phyloP scores from a whole-genome alignment of 2,113 vertebrate species.

The Heterotilapia buettikoferi region DNA sequence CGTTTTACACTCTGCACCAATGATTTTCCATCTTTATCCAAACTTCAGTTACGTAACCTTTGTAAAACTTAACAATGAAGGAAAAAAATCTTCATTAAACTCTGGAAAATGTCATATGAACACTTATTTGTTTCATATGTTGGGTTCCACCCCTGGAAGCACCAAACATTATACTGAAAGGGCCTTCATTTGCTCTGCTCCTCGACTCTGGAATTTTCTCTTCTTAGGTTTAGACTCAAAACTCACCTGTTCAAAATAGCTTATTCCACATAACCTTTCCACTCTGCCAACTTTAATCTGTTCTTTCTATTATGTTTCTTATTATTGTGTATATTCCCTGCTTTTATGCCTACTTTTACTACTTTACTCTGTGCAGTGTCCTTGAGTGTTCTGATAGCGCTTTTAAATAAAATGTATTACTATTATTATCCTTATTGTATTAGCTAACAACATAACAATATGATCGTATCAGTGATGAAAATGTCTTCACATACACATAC shows the following conservation, averaged over 20 bases:
- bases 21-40: not conserved
- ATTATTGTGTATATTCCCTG: not conserved
- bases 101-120: not conserved
- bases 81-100: not conserved
- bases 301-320: not conserved
- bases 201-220: not conserved
- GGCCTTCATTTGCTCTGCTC: not conserved
- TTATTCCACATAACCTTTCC: not conserved
- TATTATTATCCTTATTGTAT: accelerated
- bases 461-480: not conserved
- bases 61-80: not conserved
- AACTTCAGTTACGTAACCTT: not conserved
- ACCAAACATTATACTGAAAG: not conserved
- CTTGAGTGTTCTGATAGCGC: no score
- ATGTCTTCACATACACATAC: not conserved
- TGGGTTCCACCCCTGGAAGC: not conserved
- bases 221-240: not conserved
- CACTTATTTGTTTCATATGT: not conserved
- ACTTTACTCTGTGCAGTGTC: not conserved
- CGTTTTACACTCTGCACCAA: not conserved
- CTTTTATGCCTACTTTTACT: not conserved
- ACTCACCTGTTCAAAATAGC: not conserved
- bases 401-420: not conserved
- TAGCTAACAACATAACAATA: not conserved
- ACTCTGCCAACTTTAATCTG: not conserved